Evolutionary conservation across 2,888 invertebrate genomes (phyloP), one percentile per base, ranked within the genome.

Genomic region (Zygothrica quintamaculata): DNA sequence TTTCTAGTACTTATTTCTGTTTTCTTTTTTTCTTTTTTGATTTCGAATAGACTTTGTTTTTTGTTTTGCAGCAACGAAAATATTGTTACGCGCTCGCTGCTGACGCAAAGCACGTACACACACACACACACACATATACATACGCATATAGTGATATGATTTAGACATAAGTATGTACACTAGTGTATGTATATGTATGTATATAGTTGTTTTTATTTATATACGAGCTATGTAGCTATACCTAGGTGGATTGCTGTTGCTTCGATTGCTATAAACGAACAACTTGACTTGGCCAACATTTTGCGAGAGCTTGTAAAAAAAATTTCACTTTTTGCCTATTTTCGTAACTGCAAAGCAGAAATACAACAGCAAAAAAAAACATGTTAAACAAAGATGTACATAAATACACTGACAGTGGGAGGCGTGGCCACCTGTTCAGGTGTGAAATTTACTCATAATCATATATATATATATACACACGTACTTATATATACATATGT

Each of bases 81-180:
- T 65, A 65, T 57, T 72, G 52, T 70, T 77, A 70, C 60, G 74
- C 34, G 65, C 34, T 60, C 51, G 44, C 36, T 61, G 61, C 75
- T 80, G 82, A 80, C 79, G 82, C 79, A 79, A 68, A 74, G 70
- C 80, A 80, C 80, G 75, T 79, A 74, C 77, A 77, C 68, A 69
- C 29, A 37, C 6, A 26, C 8, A 48, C n/a, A 43, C 13, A 12
- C 31, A 22, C n/a, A 40, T 34, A 39, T 52, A 47, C 22, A 39
- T 12, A 53, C 22, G n/a, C n/a, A n/a, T n/a, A n/a, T n/a, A n/a
- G n/a, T n/a, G n/a, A n/a, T n/a, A n/a, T n/a, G n/a, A n/a, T n/a
- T n/a, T n/a, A n/a, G n/a, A n/a, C n/a, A n/a, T n/a, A n/a, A n/a
- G n/a, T n/a, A n/a, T n/a, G n/a, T 33, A n/a, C 22, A 33, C 18